These are phyloP conservation scores for Scopus umbretta DNA, from an alignment of 2,113 vertebrate genomes.

Conservation along the genomic window DNA sequence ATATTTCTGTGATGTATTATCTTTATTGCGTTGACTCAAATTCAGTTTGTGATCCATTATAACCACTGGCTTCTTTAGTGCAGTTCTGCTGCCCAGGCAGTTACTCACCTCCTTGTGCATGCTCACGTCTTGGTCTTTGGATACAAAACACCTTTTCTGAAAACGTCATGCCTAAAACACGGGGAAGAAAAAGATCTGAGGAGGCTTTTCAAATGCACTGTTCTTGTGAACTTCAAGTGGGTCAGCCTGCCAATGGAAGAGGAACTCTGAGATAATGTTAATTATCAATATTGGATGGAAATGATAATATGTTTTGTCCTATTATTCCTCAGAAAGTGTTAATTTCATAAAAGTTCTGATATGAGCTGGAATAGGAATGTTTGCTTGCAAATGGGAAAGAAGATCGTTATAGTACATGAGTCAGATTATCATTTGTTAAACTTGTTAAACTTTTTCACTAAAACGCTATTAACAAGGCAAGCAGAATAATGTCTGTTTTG, in stretches of 20 bases:
- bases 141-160: neutral
- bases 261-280: neutral
- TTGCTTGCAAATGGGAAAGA: neutral
- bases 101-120: neutral
- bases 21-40: neutral
- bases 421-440: neutral
- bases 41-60: neutral
- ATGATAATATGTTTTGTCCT: neutral
- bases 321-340: neutral
- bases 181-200: neutral
- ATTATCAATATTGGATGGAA: neutral
- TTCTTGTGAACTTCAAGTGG: neutral
- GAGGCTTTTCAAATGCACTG: neutral
- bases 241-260: neutral
- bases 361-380: neutral
- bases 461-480: neutral
- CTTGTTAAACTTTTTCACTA: neutral
- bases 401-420: neutral
- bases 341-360: neutral
- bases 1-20: neutral
- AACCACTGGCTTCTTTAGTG: neutral
- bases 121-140: neutral
- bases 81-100: neutral
- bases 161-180: neutral
- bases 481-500: neutral